phyloP scores from a whole-genome alignment of 2,888 invertebrate genomes.

The Crepidodera aurea region DNA sequence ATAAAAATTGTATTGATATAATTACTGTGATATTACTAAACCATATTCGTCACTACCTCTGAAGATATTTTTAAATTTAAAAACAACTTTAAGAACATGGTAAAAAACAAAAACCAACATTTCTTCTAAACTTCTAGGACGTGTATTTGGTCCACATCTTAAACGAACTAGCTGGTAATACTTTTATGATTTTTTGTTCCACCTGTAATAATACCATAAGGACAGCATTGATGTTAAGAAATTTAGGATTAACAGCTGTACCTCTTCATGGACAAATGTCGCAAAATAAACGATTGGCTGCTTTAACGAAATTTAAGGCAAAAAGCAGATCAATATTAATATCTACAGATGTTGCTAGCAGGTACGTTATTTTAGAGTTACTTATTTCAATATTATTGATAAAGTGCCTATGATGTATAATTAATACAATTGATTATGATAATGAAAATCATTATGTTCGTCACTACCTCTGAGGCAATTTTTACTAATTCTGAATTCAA shows the following conservation, averaged over 20 bases:
- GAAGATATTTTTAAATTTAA: conserved; percentile 35
- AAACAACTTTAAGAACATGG: conserved; percentile 11
- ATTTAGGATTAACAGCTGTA: conserved; percentile 91
- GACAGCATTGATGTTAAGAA: conserved; percentile 86
- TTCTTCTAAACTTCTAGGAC: conserved; percentile 69
- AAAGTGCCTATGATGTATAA: conserved; percentile 46
- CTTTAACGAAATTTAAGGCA: conserved; percentile 95
- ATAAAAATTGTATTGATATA: conserved; percentile 38
- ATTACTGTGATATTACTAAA: conserved; percentile 38
- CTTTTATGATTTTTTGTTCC: conserved; percentile 96
- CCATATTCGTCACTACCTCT: conserved; percentile 55
- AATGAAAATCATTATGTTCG: conserved; percentile 43
- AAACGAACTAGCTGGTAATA: conserved; percentile 94
- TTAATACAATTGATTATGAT: conserved; percentile 30
- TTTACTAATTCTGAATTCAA: not conserved
- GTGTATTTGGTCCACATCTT: conserved; percentile 94
- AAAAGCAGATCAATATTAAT: conserved; percentile 94
- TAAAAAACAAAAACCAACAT: not conserved
- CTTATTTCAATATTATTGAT: too few species aligned
- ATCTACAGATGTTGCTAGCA: conserved; percentile 98
- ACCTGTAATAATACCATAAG: conserved; percentile 94
- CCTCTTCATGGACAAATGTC: conserved; percentile 99
- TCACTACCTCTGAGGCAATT: conserved; percentile 54
- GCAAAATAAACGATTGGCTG: conserved; percentile 94
- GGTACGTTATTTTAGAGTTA: conserved; percentile 67